phyloP scores from a whole-genome alignment of 2,888 invertebrate species.

The Schizaphis graminum region DNA sequence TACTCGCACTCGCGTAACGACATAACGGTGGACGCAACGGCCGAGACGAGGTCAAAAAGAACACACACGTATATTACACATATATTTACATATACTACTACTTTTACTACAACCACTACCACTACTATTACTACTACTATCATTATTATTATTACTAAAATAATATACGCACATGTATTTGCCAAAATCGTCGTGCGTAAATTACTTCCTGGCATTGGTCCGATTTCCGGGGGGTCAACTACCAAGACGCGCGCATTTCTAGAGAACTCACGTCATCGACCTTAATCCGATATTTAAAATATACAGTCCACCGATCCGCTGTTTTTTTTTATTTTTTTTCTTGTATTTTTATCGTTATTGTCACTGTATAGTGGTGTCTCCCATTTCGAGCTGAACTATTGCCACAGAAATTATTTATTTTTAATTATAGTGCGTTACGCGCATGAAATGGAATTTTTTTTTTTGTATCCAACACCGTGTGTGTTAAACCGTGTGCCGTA shows the following conservation, averaged over 20 bases:
- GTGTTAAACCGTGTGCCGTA: no score
- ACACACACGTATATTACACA: background rate
- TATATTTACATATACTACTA: background rate
- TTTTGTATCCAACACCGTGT: background rate
- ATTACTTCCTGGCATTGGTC: conserved; percentile 57
- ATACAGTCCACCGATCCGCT: background rate
- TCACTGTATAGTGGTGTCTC: background rate
- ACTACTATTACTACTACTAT: background rate
- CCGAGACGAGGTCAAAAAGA: conserved; percentile 9
- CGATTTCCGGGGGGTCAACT: conserved; percentile 54
- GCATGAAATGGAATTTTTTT: background rate
- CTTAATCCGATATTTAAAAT: conserved; percentile 34
- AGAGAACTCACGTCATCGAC: conserved; percentile 40
- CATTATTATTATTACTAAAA: conserved; percentile 4
- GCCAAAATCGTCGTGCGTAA: conserved; percentile 36
- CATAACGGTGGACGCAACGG: background rate
- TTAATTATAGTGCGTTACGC: background rate
- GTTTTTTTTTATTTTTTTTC: background rate
- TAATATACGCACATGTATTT: background rate
- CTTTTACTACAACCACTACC: background rate
- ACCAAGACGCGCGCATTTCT: conserved; percentile 19
- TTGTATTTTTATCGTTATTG: background rate
- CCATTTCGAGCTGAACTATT: conserved; percentile 32
- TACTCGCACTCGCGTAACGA: background rate
- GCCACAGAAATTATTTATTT: background rate